Base-by-base conservation (phyloP, 2,888 invertebrate species). In the Pherbina coryleti region DNA sequence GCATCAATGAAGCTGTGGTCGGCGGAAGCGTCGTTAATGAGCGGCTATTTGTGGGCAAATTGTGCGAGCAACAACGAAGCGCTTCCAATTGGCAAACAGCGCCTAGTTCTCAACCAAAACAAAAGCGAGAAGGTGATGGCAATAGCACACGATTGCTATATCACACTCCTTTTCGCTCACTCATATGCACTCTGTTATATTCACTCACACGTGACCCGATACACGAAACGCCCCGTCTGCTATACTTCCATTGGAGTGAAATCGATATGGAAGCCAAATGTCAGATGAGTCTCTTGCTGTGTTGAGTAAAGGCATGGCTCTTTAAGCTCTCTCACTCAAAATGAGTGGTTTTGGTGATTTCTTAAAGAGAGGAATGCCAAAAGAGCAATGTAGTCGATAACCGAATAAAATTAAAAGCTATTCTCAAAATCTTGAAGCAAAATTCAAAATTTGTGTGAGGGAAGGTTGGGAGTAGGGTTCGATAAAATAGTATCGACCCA, bases 1-100 rank as follows among this genome's bases (percentile, higher is more conserved):
- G 62, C 74, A 64, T 49, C 60, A 72, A 34, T 60, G 55, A 55
- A 57, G 51, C 66, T 34, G 64, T 51, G 14, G 22, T 67, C 34
- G 34, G 53, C 66, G 66, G 62, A 73, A 73, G 17, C 75, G 51
- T 22, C 11, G 22, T 19, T 22, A 57, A 22, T 72, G 9, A 60
- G 57, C 60, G 37, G 31, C 44, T 60, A 60, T 60, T 60, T 69
- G 34, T 69, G 67, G 34, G 22, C 49, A 44, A 22, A 51, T n/a
- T 11, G 11, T 31, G 73, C 28, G 25, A 34, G 62, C 73, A 25
- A n/a, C 17, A 22, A 34, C 51, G 66, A 34, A 5, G 34, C n/a
- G 53, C 66, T 31, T 64, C 53, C 75, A 66, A 75, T 53, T 75
- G 66, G 64, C 66, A 66, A 31, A 14, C 64, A 28, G 11, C 62